These are phyloP conservation scores for Sphaerodactylus townsendi DNA, from an alignment of 2,113 vertebrate genomes.

Conservation along the genomic window DNA sequence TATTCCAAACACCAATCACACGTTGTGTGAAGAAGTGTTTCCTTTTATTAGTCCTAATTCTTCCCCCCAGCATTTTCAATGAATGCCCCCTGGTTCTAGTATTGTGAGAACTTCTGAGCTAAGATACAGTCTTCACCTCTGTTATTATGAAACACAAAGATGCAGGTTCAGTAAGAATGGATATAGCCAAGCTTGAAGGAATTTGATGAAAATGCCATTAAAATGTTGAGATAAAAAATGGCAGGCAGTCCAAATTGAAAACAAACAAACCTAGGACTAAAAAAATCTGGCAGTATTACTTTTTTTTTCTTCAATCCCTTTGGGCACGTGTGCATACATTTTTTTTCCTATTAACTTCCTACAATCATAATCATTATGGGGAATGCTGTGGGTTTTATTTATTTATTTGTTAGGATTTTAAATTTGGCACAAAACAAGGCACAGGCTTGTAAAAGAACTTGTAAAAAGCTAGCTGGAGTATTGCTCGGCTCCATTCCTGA, in stretches of 20 bases:
- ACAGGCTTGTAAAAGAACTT: conserved; percentile 12
- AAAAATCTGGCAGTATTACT: neutral
- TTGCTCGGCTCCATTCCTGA: conserved; percentile 42
- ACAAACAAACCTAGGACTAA: conserved; percentile 30
- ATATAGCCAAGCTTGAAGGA: conserved; percentile 37
- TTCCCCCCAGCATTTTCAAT: too few relatives aligned
- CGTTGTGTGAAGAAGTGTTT: too few relatives aligned
- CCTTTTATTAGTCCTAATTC: too few relatives aligned
- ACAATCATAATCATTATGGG: neutral
- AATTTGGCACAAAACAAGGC: neutral
- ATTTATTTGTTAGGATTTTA: conserved; percentile 35
- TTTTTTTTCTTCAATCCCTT: neutral
- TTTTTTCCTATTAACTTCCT: neutral
- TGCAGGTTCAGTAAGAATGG: conserved; percentile 6
- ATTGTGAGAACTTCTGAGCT: conserved; percentile 15
- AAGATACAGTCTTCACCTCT: conserved; percentile 25
- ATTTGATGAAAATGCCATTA: conserved; percentile 62
- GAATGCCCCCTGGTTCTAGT: too few relatives aligned
- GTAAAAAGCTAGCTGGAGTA: neutral
- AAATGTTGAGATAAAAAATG: conserved; percentile 34
- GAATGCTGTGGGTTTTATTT: conserved; percentile 1
- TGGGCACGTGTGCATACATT: neutral
- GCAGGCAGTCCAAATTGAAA: neutral
- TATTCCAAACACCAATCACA: too few relatives aligned
- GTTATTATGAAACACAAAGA: too few relatives aligned